Base-by-base conservation (phyloP, 1,140 invertebrate species). In the Trichoplusia ni region DNA sequence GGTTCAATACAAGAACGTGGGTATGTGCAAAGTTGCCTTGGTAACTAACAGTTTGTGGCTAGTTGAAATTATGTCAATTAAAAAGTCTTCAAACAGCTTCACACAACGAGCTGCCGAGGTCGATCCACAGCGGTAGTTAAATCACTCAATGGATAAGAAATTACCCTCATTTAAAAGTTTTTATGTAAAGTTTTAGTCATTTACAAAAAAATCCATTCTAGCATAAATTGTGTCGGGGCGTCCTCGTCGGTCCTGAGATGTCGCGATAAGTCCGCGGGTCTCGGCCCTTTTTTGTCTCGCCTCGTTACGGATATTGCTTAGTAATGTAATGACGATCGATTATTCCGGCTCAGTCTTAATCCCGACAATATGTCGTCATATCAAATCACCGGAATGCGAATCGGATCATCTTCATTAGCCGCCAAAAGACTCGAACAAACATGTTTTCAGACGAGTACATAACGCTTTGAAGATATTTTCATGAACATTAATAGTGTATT, bases 271-370 rank as follows among this genome's bases (percentile, higher is more conserved):
- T 29, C 13, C 18, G 25, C 2, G 25, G 14, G 40, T 19, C 8
- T 19, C 46, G 44, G 13, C 46, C 46, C 25, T 49, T 49, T 49
- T 49, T 49, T 49, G 46, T 31, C 25, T 31, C 25, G 46, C 25
- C 46, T 49, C 46, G 46, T 49, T 49, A 31, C 46, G 46, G 25
- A 49, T 49, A 49, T 49, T 49, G 46, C 46, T 49, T 25, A 23
- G 46, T 49, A 49, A 49, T 49, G 46, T 49, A 49, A 49, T 49
- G 46, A 49, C 46, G 46, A 49, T 49, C 46, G 46, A 27, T 49
- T 49, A 49, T 49, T 49, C 46, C 13, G 46, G 29, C 11, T 18
- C 46, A 18, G 25, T 31, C 11, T 47, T 47, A 49, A 31, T 49
- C 13, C 11, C 25, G 46, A 23, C 46, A 49, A 49, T 49, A 49